A percentile compares a stretch with the other conserved stretches of the same genome.
Evolutionary conservation across 2,797 vertebrate species (phyloP).

Genomic region (Garrulus glandarius): DNA sequence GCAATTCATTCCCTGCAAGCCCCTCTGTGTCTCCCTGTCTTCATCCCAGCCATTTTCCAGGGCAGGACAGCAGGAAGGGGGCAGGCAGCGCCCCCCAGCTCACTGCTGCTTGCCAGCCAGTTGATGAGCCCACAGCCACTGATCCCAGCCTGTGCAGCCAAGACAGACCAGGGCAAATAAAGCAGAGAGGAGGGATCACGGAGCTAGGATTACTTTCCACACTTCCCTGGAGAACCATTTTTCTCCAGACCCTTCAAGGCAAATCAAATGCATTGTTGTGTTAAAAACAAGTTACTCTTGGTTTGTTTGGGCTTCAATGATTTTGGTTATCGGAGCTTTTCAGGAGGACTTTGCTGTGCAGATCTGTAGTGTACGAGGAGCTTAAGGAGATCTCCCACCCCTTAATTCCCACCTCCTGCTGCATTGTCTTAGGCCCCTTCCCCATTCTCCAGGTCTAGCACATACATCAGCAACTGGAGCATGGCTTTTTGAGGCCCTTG

Average conservation of each 20-base stretch:
- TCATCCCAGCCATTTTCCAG: background rate
- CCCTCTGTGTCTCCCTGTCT: background rate
- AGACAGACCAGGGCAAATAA: background rate
- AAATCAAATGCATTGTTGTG: slow-evolving; percentile 15
- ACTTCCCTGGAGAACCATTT: slow-evolving; percentile 6
- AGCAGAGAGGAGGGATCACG: background rate
- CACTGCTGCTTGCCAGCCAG: background rate
- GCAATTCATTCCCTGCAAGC: background rate
- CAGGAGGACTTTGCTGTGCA: slow-evolving; percentile 10
- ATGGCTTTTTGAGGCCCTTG: background rate
- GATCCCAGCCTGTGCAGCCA: background rate
- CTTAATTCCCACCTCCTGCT: background rate
- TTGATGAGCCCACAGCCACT: background rate
- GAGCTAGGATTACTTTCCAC: slow-evolving; percentile 6
- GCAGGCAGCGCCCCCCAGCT: background rate
- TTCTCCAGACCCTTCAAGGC: background rate
- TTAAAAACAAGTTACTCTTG: slow-evolving; percentile 1
- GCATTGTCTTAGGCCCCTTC: background rate
- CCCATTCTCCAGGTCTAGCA: background rate
- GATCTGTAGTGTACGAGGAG: background rate
- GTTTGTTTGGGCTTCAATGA: slow-evolving; percentile 46
- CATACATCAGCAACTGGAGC: background rate
- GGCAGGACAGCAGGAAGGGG: background rate
- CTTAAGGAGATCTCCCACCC: slow-evolving; percentile 22
- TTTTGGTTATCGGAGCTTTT: slow-evolving; percentile 64